Base-by-base conservation (phyloP, 2,113 vertebrate species). In the Malurus cyaneus region DNA sequence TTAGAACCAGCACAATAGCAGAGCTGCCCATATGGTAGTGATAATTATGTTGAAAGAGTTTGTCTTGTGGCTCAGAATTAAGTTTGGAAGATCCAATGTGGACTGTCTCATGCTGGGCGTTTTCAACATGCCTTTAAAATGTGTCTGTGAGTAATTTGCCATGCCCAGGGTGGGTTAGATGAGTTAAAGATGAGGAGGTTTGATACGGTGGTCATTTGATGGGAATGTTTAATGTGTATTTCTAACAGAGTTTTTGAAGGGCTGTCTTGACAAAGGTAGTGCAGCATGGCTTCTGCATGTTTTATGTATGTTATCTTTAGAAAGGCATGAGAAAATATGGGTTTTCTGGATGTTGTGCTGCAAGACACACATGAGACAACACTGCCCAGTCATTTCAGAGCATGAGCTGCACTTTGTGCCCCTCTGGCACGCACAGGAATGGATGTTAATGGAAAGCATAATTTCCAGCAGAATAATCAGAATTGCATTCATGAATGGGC, bases 1-100 rank as follows among this genome's bases (percentile, higher is more conserved):
- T 96, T 89, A 77, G 74, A 93, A 95, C 78, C 91, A 89, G 46
- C 26, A 56, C 87, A 85, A 94, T 85, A 77, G 91, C 87, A 73
- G 91, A 59, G 85, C 59, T 89, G 71, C 91, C 93, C 91, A 91
- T 87, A 69, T 92, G 91, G 54, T 79, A 61, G 84, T 12, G 57
- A 74, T 91, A 72, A 92, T 89, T 94, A 64, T 19, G 73, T 61
- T 91, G 84, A 81, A 91, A 88, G 91, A 93, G 87, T 77, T 91
- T 93, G 80, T 93, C 76, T 88, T 88, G 81, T 70, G 87, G 78
- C 50, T 80, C 47, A 12, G 80, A 59, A 39, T 86, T 44, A 26
- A 41, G 79, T 86, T 94, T 86, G 88, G 88, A 83, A 66, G 39
- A 50, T 29, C 16, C 79, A 42, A 1, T 11, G 42, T 25, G 42